Conservation (phyloP, 1,140 invertebrate species). For the Musca domestica region DNA sequence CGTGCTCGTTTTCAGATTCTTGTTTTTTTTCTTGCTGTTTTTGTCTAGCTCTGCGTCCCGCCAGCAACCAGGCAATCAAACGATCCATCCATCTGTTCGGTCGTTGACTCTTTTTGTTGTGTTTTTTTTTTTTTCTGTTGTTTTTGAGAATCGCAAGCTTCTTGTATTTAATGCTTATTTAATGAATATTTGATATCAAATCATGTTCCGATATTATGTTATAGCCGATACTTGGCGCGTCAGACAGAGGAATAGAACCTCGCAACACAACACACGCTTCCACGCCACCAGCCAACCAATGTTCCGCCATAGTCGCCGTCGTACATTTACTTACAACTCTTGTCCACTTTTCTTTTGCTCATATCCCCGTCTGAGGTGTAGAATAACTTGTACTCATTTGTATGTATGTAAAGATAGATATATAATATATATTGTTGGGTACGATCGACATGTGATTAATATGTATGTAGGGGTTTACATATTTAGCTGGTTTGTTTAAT, state of each 20-base stretch:
- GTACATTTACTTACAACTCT: not conserved
- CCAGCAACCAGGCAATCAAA: no score
- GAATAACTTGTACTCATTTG: constrained; percentile 5
- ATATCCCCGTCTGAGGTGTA: not conserved
- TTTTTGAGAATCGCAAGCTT: constrained; percentile 27
- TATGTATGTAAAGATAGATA: no score
- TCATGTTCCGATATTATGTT: constrained; percentile 20
- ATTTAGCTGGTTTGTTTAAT: no score
- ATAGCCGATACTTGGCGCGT: constrained; percentile 2
- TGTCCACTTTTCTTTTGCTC: not conserved
- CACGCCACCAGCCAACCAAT: not conserved
- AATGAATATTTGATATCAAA: constrained; percentile 52
- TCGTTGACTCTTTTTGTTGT: constrained; percentile 42
- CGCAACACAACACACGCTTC: no score
- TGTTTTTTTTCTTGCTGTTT: not conserved
- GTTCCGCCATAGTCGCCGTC: no score
- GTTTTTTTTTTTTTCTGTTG: not conserved
- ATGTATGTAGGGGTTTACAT: no score
- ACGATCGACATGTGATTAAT: no score
- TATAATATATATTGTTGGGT: no score
- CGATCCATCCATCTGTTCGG: constrained; percentile 24
- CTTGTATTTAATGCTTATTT: constrained; percentile 51
- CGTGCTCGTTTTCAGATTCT: constrained; percentile 12
- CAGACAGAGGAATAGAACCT: not conserved
- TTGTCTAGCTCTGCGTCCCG: not conserved